Evolutionary conservation across 92 coral and sea anemone species (phyloP).

Genomic region (Palythoa grandiflora): DNA sequence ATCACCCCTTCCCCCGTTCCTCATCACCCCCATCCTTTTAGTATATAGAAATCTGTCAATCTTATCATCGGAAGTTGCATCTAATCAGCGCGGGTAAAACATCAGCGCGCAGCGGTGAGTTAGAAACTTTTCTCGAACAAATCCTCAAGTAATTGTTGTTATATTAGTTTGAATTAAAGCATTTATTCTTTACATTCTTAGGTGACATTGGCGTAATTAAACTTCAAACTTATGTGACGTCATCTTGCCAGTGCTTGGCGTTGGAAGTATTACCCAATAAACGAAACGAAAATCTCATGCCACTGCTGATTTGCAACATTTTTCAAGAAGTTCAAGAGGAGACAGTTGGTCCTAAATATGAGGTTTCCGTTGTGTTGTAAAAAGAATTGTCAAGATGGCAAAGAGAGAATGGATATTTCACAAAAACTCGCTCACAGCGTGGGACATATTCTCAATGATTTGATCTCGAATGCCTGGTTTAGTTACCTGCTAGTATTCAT

Average conservation of each 20-base stretch:
- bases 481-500: conserved; percentile 83
- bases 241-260: background rate
- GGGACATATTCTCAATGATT: conserved; percentile 87
- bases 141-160: too few relatives aligned
- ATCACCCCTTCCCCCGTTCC: too few relatives aligned
- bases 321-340: background rate
- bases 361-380: conserved; percentile 28
- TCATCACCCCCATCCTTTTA: too few relatives aligned
- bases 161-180: too few relatives aligned
- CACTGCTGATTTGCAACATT: background rate
- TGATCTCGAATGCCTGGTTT: conserved; percentile 89
- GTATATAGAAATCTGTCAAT: too few relatives aligned
- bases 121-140: too few relatives aligned
- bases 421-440: conserved; percentile 82
- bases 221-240: background rate
- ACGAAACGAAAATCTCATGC: background rate
- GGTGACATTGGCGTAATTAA: background rate
- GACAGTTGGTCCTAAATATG: background rate
- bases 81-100: too few relatives aligned
- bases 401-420: conserved; percentile 58
- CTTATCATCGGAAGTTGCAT: too few relatives aligned
- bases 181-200: background rate
- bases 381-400: conserved; percentile 14
- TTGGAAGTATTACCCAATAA: background rate
- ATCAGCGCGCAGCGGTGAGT: too few relatives aligned